These are phyloP conservation scores for Dendrolimus pini DNA, from an alignment of 2,888 invertebrate genomes.

Conservation along the genomic window DNA sequence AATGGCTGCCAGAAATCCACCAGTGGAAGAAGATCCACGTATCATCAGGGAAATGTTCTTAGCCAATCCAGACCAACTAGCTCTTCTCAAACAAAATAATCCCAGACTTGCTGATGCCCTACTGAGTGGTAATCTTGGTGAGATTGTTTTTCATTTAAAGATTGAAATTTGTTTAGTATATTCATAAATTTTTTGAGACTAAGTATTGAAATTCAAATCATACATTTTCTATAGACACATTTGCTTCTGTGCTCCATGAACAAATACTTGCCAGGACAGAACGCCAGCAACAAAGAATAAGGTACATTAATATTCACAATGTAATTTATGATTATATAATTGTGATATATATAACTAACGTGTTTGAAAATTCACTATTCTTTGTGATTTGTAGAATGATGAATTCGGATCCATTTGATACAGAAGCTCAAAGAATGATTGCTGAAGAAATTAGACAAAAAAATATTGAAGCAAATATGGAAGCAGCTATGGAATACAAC, in stretches of 20 bases:
- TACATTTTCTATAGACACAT: slow-evolving; percentile 78
- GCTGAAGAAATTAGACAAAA: slow-evolving; percentile 97
- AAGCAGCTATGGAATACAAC: slow-evolving; percentile 98
- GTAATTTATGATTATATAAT: not conserved
- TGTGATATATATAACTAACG: no score
- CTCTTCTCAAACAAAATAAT: slow-evolving; percentile 94
- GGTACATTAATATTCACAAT: slow-evolving; percentile 27
- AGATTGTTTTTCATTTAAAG: slow-evolving; percentile 14
- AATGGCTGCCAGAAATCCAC: slow-evolving; percentile 49
- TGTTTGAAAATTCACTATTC: no score
- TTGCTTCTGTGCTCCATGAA: slow-evolving; percentile 86
- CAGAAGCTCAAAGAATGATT: slow-evolving; percentile 95
- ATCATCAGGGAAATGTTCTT: slow-evolving; percentile 91
- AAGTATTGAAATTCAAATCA: slow-evolving; percentile 9
- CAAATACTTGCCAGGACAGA: slow-evolving; percentile 90
- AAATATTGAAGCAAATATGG: slow-evolving; percentile 99
- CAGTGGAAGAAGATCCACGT: slow-evolving; percentile 87
- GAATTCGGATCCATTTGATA: slow-evolving; percentile 96
- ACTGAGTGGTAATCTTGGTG: slow-evolving; percentile 88
- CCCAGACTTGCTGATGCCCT: slow-evolving; percentile 94
- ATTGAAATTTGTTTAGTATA: not conserved
- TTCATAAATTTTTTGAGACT: not conserved
- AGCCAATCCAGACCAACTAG: slow-evolving; percentile 92
- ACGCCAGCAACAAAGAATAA: slow-evolving; percentile 86
- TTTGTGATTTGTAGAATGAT: slow-evolving; percentile 79